phyloP scores from a whole-genome alignment of 2,888 invertebrate species.

The Hetaerina titia region DNA sequence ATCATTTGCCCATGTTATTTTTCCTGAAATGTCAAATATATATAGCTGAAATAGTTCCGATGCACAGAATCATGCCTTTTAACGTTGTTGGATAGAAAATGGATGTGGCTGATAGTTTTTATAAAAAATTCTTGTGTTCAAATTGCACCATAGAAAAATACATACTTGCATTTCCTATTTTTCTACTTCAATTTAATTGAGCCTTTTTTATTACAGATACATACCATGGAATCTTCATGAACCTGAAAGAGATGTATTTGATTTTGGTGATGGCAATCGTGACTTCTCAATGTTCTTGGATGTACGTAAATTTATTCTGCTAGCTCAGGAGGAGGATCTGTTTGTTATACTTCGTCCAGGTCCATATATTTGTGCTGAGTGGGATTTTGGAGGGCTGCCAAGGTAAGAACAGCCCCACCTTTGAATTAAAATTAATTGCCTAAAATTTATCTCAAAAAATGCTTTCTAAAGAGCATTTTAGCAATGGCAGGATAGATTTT shows the following conservation, averaged over 20 bases:
- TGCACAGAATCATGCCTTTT: too few relatives aligned
- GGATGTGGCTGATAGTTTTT: background rate
- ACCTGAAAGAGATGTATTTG: conserved; percentile 74
- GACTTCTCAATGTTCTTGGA: conserved; percentile 75
- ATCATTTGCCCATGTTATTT: too few relatives aligned
- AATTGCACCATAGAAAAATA: too few relatives aligned
- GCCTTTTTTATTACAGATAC: conserved; percentile 72
- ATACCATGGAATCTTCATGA: conserved; percentile 78
- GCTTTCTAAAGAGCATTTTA: too few relatives aligned
- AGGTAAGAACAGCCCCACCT: conserved; percentile 72
- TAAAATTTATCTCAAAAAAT: too few relatives aligned
- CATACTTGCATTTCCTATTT: too few relatives aligned
- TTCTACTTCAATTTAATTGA: too few relatives aligned
- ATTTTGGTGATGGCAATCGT: conserved; percentile 75
- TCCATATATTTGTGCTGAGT: conserved; percentile 81
- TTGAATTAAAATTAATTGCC: background rate
- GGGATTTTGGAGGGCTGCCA: conserved; percentile 78
- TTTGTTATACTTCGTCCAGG: conserved; percentile 79
- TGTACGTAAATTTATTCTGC: conserved; percentile 75
- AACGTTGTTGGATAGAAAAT: background rate
- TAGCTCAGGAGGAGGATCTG: conserved; percentile 78
- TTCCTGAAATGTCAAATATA: too few relatives aligned
- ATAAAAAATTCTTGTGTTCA: background rate
- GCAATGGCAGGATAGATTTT: too few relatives aligned
- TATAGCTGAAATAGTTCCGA: too few relatives aligned